Evolutionary conservation across 2,888 invertebrate genomes (phyloP), one percentile per base, ranked within the genome.

Genomic region (Chalcosyrphus nemorum): DNA sequence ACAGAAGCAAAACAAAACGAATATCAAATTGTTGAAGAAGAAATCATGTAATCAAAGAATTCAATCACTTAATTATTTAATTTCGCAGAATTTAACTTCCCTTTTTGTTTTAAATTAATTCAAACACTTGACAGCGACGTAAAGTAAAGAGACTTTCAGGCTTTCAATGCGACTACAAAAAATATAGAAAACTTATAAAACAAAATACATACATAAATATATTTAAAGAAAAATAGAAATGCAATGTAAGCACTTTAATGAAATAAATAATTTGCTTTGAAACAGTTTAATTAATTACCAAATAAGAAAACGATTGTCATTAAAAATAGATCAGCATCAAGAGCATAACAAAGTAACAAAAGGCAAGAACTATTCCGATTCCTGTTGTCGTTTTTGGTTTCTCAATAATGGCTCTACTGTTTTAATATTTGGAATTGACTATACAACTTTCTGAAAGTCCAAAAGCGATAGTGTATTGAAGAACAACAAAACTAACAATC

Each of bases 241-340:
- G 63, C 63, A 81, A 71, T 81, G 76, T 81, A 81, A 81, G 70
- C 70, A 71, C 76, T 71, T 81, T 21, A 70, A 76, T 76, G 81
- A 81, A 81, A 81, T 76, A 81, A 81, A 71, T 43, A 70, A 50
- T 21, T 65, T 76, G 70, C 65, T 81, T 76, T 71, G 15, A 52
- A 71, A 76, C 21, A 65, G 50, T 71, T 81, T 70, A 76, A 71
- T 54, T 81, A 59, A 76, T 66, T 76, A 35, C 9, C 38, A 47
- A 29, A 15, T 54, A 41, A 68, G 43, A 59, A 41, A n/a, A 9
- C n/a, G n/a, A 41, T 35, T 27, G 24, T 52, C 27, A 52, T 24
- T 50, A 50, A 43, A 19, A 45, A 13, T 15, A 15, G 15, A 15
- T 15, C 41, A 43, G 17, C 43, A 1, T 43, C 17, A 1, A 19